These are phyloP conservation scores for Penaeus japonicus DNA, from an alignment of 1,140 invertebrate species.

Conservation along the genomic window DNA sequence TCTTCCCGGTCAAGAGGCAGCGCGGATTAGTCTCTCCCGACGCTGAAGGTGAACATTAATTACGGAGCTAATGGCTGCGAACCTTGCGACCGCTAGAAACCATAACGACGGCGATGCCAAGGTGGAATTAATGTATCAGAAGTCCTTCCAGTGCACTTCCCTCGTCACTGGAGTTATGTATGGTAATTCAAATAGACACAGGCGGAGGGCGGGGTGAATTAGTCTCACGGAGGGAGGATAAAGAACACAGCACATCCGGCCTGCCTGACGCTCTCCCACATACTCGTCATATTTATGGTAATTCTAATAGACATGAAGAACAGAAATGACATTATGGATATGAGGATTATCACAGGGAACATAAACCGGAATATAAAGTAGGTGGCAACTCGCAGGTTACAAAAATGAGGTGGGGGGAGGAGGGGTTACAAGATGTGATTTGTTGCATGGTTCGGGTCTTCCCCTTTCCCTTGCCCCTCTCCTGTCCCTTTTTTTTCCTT, in stretches of 20 bases:
- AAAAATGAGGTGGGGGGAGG: background rate
- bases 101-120: no score
- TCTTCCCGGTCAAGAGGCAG: no score
- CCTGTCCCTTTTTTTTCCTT: no score
- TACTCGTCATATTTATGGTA: slow-evolving; percentile 25
- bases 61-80: no score
- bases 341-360: slow-evolving; percentile 25
- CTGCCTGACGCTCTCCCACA: background rate
- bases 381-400: slow-evolving; percentile 3
- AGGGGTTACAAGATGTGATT: background rate
- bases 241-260: background rate
- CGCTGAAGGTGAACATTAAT: no score
- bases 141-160: no score
- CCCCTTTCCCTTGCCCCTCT: no score
- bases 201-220: background rate
- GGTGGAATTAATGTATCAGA: no score
- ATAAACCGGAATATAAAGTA: slow-evolving; percentile 22
- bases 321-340: slow-evolving; percentile 34
- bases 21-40: no score
- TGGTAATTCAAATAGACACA: slow-evolving; percentile 6
- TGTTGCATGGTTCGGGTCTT: no score
- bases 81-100: no score
- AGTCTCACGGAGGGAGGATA: background rate
- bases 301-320: slow-evolving; percentile 33
- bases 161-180: background rate